These are phyloP conservation scores for Periophthalmodon schlosseri DNA, from an alignment of 2,113 vertebrate species.

Conservation along the genomic window DNA sequence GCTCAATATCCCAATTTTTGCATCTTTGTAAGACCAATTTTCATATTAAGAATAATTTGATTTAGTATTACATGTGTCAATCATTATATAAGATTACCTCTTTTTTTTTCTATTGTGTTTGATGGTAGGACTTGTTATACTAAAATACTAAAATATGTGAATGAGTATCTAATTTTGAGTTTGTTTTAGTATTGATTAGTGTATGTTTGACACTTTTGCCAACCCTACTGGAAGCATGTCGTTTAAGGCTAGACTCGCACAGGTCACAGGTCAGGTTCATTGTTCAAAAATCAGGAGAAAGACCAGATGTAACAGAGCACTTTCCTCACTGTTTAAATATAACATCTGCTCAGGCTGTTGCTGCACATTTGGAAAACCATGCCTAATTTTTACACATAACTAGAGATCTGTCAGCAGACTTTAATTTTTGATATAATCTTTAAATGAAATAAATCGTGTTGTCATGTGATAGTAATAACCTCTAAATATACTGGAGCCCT, in stretches of 20 bases:
- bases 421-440: not conserved
- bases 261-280: not conserved
- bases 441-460: not conserved
- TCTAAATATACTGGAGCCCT: not conserved
- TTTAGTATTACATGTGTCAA: too few species aligned
- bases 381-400: not conserved
- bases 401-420: not conserved
- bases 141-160: too few species aligned
- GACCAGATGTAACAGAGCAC: not conserved
- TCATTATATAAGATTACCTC: not conserved
- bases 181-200: too few species aligned
- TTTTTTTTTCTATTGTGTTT: not conserved
- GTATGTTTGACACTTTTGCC: too few species aligned
- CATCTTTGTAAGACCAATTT: too few species aligned
- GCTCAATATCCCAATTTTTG: too few species aligned
- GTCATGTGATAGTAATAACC: not conserved
- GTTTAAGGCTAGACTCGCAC: not conserved
- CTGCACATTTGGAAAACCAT: not conserved
- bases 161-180: too few species aligned
- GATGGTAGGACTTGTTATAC: not conserved
- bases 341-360: slow-evolving; percentile 1
- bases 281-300: not conserved
- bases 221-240: not conserved
- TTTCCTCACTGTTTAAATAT: slow-evolving; percentile 7
- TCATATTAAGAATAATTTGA: too few species aligned